phyloP scores from a whole-genome alignment of 2,888 invertebrate genomes.

The Drosophila acutilabella region DNA sequence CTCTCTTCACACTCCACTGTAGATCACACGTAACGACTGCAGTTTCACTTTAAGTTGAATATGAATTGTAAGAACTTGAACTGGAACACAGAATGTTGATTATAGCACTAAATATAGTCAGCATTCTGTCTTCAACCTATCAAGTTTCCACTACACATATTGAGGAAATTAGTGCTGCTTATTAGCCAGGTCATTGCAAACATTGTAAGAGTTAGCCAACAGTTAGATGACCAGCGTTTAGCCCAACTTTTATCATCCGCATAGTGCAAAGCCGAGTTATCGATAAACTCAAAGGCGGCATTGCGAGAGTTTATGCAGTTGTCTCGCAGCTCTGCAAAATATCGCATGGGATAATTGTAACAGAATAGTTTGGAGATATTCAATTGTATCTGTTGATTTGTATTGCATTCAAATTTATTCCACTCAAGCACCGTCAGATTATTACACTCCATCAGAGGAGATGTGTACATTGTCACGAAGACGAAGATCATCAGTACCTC shows the following conservation, averaged over 20 bases:
- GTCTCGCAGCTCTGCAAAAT: conserved; percentile 28
- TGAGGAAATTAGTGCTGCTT: neutral
- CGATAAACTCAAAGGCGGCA: neutral
- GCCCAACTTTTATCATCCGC: neutral
- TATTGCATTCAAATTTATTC: conserved; percentile 21
- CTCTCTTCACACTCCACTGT: neutral
- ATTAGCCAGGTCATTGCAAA: neutral
- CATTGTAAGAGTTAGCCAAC: neutral
- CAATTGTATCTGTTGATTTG: neutral
- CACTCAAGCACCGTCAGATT: conserved; percentile 7
- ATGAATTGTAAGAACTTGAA: neutral
- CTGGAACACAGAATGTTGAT: neutral
- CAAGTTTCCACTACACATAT: neutral
- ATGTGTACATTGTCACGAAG: conserved; percentile 27
- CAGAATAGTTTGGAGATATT: conserved; percentile 18
- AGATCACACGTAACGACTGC: conserved; percentile 28
- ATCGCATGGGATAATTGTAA: conserved; percentile 26
- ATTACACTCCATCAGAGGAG: conserved; percentile 24
- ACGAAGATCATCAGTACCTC: conserved; percentile 13
- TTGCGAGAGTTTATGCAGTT: conserved; percentile 5
- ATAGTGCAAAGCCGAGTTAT: conserved; percentile 31
- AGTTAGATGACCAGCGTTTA: neutral
- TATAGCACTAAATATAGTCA: neutral
- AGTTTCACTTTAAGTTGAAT: conserved; percentile 9
- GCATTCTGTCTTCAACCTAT: neutral